phyloP scores from a whole-genome alignment of 1,140 invertebrate genomes.

The Marisa cornuarietis region DNA sequence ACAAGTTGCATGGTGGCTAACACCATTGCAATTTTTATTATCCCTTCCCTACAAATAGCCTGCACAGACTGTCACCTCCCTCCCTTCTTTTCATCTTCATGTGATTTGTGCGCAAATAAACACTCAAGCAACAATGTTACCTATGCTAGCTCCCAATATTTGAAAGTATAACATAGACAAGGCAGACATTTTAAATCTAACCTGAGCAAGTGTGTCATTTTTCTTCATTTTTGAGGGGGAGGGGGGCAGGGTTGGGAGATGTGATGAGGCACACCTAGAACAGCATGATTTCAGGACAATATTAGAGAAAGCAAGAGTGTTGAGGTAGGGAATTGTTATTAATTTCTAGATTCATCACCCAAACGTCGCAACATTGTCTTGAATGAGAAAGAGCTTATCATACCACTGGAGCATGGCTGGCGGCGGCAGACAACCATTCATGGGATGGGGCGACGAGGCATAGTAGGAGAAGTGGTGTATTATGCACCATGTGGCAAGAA shows the following conservation, averaged over 20 bases:
- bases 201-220: too few relatives aligned
- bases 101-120: too few relatives aligned
- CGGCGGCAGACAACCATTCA: conserved; percentile 87
- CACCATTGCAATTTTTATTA: too few relatives aligned
- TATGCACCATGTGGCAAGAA: conserved; percentile 85
- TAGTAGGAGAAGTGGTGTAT: conserved; percentile 83
- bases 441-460: conserved; percentile 73
- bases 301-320: not conserved
- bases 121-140: too few relatives aligned
- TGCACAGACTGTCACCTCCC: too few relatives aligned
- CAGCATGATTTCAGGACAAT: not conserved
- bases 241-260: conserved; percentile 16
- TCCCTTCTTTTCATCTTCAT: too few relatives aligned
- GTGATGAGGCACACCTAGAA: conserved; percentile 17
- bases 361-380: conserved; percentile 62
- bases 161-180: too few relatives aligned
- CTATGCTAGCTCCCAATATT: too few relatives aligned
- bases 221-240: not conserved
- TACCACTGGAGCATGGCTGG: conserved; percentile 86
- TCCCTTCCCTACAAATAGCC: too few relatives aligned
- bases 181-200: too few relatives aligned
- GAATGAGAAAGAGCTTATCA: conserved; percentile 73
- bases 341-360: conserved; percentile 37
- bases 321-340: conserved; percentile 1
- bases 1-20: too few relatives aligned